Base-by-base conservation (phyloP, 2,797 vertebrate species). In the Intellagama lesueurii region DNA sequence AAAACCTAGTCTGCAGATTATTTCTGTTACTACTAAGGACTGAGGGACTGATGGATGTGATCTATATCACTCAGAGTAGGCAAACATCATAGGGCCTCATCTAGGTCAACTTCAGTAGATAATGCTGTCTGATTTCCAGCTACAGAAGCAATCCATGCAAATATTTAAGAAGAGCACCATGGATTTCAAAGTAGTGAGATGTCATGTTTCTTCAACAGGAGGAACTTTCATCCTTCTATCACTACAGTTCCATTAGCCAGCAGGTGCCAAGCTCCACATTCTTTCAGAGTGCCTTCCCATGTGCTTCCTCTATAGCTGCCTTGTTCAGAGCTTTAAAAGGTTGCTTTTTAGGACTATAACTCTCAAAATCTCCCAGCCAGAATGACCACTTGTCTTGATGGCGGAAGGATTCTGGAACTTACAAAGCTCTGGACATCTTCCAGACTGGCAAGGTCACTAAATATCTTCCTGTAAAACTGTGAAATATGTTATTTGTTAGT, bases 151-250 rank as follows among this genome's bases (percentile, higher is more conserved):
- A 28, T 66, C 80, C 66, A 5, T 22, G 8, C 56, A 76, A 44
- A 85, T 0, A 70, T 49, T 84, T 81, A 0, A 0, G 32, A 0
- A 0, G 11, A 14, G 44, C 0, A 0, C 78, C 56, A 78, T 60
- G 32, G 8, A 70, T 77, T 85, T 64, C 79, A 92, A 32, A 81
- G 44, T 92, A 7, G 9, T 0, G 0, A 44, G 32, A 1, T 52
- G 60, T 0, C 16, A 70, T 35, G n/a, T 69, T 70, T 80, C 6
- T 73, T 88, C 87, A 83, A 1, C 0, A 30, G 30, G 47, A 78
- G 12, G 32, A 85, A 85, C 66, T n/a, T 2, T 5, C 1, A 22
- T 30, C 35, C 83, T 80, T 87, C 60, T 49, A 52, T 88, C 32
- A 35, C 47, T 80, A 12, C 47, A 28, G 16, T 75, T 88, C 81